Evolutionary conservation across 2,888 invertebrate species (phyloP), one percentile per base, ranked within the genome.

Genomic region (Neoitamus cyanurus): DNA sequence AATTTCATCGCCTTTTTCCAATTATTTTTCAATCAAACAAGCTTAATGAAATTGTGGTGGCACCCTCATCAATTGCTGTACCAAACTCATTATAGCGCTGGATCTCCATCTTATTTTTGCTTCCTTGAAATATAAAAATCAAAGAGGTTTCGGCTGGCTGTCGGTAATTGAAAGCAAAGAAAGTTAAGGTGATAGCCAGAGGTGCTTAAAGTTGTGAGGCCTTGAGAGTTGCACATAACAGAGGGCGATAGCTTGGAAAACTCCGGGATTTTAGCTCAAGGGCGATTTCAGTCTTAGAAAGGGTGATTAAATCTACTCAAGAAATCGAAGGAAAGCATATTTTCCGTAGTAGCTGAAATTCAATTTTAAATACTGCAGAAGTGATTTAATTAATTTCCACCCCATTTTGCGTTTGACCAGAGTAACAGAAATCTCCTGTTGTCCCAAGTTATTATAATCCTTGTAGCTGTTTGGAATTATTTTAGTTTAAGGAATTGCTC

Each of bases 11-110:
- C 36, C 70, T 30, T 70, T 72, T 31, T 73, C 36, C 73, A 73
- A 73, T 73, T 73, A 73, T 73, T 73, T 73, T 73, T 20, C 73
- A 73, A 34, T 73, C 73, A 73, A 36, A 73, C 34, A 73, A 34
- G 37, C 73, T 31, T 73, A 73, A 73, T 73, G 73, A 73, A 73
- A 73, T 73, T 73, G 37, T 20, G 34, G 73, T 20, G 6, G 73
- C 73, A 73, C 73, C 36, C 73, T 73, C 73, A 73, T 73, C 73
- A 73, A 73, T 36, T 34, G 34, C 73, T 34, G 36, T 20, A 73
- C 9, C 34, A 34, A 13, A n/a, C 28, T 30, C 68, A 70, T 70
- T 70, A 31, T 31, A 13, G 31, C n/a, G 30, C 1, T 7, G 31
- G 31, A 31, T 28, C 30, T 2, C 0, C 11, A n/a, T 3, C n/a